These are phyloP conservation scores for Thunnus thynnus DNA, from an alignment of 2,113 vertebrate genomes.

Conservation along the genomic window DNA sequence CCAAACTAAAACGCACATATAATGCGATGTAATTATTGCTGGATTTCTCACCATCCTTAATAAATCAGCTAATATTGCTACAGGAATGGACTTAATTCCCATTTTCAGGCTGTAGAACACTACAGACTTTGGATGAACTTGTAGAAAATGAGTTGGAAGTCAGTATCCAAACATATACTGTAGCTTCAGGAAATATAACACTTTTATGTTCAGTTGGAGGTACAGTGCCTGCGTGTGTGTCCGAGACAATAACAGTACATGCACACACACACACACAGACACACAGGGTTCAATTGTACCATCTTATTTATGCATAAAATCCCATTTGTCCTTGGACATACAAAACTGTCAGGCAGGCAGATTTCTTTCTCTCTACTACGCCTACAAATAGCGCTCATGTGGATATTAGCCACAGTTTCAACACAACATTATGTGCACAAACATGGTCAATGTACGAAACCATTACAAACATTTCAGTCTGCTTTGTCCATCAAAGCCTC, in stretches of 20 bases:
- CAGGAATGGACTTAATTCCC: too few species aligned
- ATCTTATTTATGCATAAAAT: conserved; percentile 57
- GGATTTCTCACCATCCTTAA: too few species aligned
- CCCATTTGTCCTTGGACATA: conserved; percentile 32
- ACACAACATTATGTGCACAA: conserved; percentile 25
- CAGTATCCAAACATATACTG: too few species aligned
- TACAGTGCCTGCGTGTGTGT: not conserved
- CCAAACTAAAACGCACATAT: too few species aligned
- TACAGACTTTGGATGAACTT: too few species aligned
- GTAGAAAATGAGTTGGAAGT: too few species aligned
- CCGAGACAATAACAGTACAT: not conserved
- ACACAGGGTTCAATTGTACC: conserved; percentile 37
- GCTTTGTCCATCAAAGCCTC: conserved; percentile 57
- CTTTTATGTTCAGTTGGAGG: not conserved
- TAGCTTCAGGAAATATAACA: too few species aligned
- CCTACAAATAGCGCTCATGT: not conserved
- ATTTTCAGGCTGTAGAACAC: too few species aligned
- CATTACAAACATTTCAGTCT: conserved; percentile 48
- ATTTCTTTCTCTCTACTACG: conserved; percentile 22
- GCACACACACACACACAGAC: conserved; percentile 17
- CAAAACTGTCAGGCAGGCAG: conserved; percentile 12
- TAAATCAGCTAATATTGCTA: too few species aligned
- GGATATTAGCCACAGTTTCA: conserved; percentile 18
- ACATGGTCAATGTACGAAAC: conserved; percentile 26
- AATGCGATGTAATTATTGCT: too few species aligned